Base-by-base conservation (phyloP, 2,113 vertebrate species). In the Macrotus californicus region DNA sequence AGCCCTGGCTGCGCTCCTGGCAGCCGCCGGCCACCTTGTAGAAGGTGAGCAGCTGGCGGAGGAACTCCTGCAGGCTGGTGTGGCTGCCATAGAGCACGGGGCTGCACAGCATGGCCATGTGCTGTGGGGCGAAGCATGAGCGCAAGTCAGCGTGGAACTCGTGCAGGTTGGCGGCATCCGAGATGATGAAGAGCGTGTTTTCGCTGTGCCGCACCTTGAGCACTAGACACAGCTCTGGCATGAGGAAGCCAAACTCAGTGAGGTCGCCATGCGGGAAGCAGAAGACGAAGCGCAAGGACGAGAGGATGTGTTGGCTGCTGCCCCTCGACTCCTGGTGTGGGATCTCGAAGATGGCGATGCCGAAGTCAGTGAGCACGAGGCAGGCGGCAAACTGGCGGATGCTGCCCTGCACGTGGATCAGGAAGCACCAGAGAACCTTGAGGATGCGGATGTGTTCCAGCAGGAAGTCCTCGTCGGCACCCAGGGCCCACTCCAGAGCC, bases 361-460 rank as follows among this genome's bases (percentile, higher is more conserved):
- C 96, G 0, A 94, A 97, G 86, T 98, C 98, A 0, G 98, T 99
- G 97, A 99, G 98, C 93, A 99, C 99, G 66, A 99, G 98, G 97
- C 99, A 99, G 83, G 98, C 99, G 11, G 98, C 98, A 67, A 98
- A 99, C 97, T 99, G 99, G 93, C 98, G 98, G 95, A 99, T 97
- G 54, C 96, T 98, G 85, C 98, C 98, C 70, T 99, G 98, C 92
- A 99, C 96, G 59, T 98, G 98, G 89, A 99, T 97, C 95, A 98
- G 99, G 97, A 99, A 99, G 97, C 98, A 99, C 99, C 99, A 99
- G 88, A 99, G 96, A 54, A 99, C 98, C 92, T 97, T 98, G 92
- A 97, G 96, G 92, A 99, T 96, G 73, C 97, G 97, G 87, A 98
- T 94, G 18, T 94, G 94, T 70, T 98, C 97, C 36, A 93, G 86